Evolutionary conservation across 2,888 invertebrate species (phyloP).

Genomic region (Agrochola lota): DNA sequence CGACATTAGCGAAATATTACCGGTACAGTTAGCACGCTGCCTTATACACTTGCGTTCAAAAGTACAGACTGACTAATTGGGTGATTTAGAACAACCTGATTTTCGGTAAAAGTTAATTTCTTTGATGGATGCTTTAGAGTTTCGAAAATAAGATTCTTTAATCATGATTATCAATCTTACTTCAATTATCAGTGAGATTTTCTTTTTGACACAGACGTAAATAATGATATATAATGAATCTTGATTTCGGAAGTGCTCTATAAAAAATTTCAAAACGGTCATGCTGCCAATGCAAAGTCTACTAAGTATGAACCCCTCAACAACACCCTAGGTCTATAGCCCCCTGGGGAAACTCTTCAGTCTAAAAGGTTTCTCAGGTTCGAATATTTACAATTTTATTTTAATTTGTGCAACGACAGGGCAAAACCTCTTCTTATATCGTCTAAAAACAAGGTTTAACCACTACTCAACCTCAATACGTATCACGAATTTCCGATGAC

Average conservation of each 20-base stretch:
- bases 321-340: too few relatives aligned
- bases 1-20: slow-evolving; percentile 48
- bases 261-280: too few relatives aligned
- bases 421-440: background rate
- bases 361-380: too few relatives aligned
- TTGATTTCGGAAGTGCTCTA: too few relatives aligned
- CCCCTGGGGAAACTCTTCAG: too few relatives aligned
- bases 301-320: too few relatives aligned
- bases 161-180: slow-evolving; percentile 12
- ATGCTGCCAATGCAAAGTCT: too few relatives aligned
- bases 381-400: too few relatives aligned
- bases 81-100: slow-evolving; percentile 48
- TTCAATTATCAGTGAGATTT: background rate
- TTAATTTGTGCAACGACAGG: background rate
- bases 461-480: background rate
- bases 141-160: background rate
- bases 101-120: slow-evolving; percentile 44
- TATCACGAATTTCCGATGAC: background rate
- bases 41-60: slow-evolving; percentile 31
- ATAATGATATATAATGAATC: too few relatives aligned
- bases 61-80: slow-evolving; percentile 38
- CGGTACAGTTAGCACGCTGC: slow-evolving; percentile 42
- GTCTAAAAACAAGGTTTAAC: background rate
- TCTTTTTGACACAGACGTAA: background rate
- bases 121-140: slow-evolving; percentile 29